phyloP scores from a whole-genome alignment of 2,113 vertebrate species.

The Hystrix cristata region DNA sequence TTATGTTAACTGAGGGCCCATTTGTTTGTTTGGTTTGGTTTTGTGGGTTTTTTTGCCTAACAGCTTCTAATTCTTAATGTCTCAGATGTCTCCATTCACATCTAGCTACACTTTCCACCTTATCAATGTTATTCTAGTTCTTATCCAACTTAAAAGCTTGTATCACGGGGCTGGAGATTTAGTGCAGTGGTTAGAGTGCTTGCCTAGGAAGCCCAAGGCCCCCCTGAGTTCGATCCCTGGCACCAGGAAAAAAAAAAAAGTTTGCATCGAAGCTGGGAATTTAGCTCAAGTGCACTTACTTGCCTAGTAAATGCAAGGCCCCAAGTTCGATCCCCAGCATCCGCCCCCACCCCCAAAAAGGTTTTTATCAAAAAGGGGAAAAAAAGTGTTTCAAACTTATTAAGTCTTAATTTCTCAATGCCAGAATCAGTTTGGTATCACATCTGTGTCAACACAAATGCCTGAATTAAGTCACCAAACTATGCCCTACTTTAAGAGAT shows the following conservation, averaged over 20 bases:
- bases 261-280: no score
- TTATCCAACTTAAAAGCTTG: neutral
- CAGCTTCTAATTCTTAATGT: neutral
- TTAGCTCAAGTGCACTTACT: no score
- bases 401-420: neutral
- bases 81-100: neutral
- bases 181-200: no score
- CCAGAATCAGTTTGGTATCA: neutral
- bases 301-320: no score
- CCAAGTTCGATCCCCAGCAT: no score
- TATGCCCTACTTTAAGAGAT: neutral
- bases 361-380: slow-evolving; percentile 1
- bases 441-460: neutral
- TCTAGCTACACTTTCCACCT: neutral
- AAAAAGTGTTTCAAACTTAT: neutral
- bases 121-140: neutral
- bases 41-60: neutral
- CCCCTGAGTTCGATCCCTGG: no score
- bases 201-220: no score
- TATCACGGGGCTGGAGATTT: neutral
- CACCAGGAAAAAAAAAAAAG: no score
- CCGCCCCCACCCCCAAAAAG: neutral
- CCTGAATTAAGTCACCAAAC: neutral
- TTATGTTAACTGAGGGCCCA: neutral
- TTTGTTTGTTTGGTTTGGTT: neutral